These are phyloP conservation scores for Salvelinus namaycush DNA, from an alignment of 2,113 vertebrate genomes.

Conservation along the genomic window DNA sequence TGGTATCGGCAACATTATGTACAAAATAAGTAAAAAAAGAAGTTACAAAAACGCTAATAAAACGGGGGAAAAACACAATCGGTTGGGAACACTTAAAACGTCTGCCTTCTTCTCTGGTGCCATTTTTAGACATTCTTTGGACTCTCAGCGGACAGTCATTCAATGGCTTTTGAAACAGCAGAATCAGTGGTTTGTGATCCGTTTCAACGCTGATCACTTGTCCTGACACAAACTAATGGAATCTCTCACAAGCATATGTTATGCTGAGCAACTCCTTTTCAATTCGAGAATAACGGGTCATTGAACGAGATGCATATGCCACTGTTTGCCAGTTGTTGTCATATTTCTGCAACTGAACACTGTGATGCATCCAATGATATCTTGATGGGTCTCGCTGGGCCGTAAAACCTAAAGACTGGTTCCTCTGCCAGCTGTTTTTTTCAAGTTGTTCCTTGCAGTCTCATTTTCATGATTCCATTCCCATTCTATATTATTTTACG, in stretches of 20 bases:
- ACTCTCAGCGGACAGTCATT: too few relatives aligned
- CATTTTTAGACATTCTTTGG: too few relatives aligned
- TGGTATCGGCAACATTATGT: too few relatives aligned
- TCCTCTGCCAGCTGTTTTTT: slow-evolving; percentile 7
- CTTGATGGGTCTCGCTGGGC: slow-evolving; percentile 13
- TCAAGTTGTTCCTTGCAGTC: slow-evolving; percentile 6
- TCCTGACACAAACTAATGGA: slow-evolving; percentile 5
- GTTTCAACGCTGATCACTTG: too few relatives aligned
- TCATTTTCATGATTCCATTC: slow-evolving; percentile 18
- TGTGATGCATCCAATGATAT: slow-evolving; percentile 30
- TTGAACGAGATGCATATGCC: slow-evolving; percentile 9
- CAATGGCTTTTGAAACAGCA: too few relatives aligned
- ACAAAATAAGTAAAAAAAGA: too few relatives aligned
- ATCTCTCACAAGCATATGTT: slow-evolving; percentile 22
- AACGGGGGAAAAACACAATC: too few relatives aligned
- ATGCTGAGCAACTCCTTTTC: slow-evolving; percentile 20
- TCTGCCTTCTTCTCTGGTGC: too few relatives aligned
- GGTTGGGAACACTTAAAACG: too few relatives aligned
- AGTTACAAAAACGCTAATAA: too few relatives aligned
- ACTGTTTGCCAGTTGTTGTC: neutral
- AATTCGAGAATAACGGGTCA: slow-evolving; percentile 3
- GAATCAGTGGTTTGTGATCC: too few relatives aligned
- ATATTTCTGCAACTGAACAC: slow-evolving; percentile 1
- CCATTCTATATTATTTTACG: slow-evolving; percentile 20
- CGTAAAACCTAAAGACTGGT: slow-evolving; percentile 25